Percentiles rank a stretch among this genome's conserved stretches.
Conservation (phyloP, 2,888 invertebrate species). For the Diabrotica balteata region DNA sequence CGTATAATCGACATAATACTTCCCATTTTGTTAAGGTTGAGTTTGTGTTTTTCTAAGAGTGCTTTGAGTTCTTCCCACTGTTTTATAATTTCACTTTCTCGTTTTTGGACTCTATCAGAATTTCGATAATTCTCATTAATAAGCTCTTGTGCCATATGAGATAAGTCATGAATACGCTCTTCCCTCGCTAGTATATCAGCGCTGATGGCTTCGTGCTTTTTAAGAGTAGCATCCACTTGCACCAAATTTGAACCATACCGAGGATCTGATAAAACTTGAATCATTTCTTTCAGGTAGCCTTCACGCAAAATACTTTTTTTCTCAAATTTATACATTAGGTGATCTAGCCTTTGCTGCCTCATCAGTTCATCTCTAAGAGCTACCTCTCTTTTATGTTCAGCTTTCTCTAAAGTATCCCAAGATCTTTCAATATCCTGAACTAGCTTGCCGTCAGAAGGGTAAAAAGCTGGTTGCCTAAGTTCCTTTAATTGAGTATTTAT, state of each 20-base stretch:
- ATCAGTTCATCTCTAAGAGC: conserved; percentile 89
- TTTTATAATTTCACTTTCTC: conserved; percentile 74
- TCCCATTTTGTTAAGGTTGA: conserved; percentile 79
- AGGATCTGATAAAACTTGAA: conserved; percentile 90
- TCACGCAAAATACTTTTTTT: conserved; percentile 94
- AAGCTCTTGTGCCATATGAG: conserved; percentile 91
- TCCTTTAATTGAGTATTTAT: conserved; percentile 96
- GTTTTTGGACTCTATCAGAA: conserved; percentile 74
- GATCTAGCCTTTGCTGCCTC: conserved; percentile 91
- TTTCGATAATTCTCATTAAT: conserved; percentile 92
- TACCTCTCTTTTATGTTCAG: conserved; percentile 93
- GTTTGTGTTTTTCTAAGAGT: conserved; percentile 83
- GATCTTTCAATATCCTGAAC: conserved; percentile 95
- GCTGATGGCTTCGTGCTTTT: conserved; percentile 97
- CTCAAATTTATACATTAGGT: conserved; percentile 94
- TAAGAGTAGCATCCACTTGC: conserved; percentile 96
- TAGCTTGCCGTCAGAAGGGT: conserved; percentile 86
- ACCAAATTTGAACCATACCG: conserved; percentile 88
- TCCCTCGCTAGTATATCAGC: conserved; percentile 94
- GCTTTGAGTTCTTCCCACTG: conserved; percentile 88
- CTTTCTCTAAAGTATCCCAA: conserved; percentile 91
- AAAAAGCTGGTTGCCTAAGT: conserved; percentile 86
- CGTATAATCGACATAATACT: conserved; percentile 87
- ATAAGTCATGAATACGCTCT: conserved; percentile 92
- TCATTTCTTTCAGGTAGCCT: conserved; percentile 97